Conservation (phyloP, 2,888 invertebrate species). For the Smittia sp. region DNA sequence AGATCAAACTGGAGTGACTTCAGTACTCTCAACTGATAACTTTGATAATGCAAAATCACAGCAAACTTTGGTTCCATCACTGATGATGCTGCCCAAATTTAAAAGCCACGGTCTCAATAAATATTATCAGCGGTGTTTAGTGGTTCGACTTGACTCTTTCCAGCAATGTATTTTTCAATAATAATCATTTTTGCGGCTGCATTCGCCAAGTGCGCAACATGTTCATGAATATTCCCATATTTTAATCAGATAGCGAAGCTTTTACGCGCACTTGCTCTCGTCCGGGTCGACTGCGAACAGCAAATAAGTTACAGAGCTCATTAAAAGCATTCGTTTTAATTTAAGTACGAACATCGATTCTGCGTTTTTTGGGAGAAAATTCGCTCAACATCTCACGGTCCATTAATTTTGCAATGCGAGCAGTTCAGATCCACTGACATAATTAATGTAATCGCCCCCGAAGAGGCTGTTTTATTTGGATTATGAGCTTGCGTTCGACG, state of each 20-base stretch:
- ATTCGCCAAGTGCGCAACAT: neutral
- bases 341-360: too few relatives aligned
- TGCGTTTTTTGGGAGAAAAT: too few relatives aligned
- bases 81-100: neutral
- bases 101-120: neutral
- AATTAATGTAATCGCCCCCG: too few relatives aligned
- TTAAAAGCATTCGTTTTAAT: neutral
- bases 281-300: neutral
- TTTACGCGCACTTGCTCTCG: neutral
- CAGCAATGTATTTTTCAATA: neutral
- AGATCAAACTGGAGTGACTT: too few relatives aligned
- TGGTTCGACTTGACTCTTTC: neutral
- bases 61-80: too few relatives aligned
- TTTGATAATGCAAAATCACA: too few relatives aligned
- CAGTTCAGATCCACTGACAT: too few relatives aligned
- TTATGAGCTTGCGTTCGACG: neutral
- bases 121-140: neutral
- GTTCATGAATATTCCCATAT: neutral
- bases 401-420: too few relatives aligned
- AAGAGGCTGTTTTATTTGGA: too few relatives aligned
- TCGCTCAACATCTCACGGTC: too few relatives aligned
- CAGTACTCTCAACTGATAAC: too few relatives aligned
- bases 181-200: neutral
- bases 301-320: neutral
- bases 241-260: neutral